Conservation (phyloP, 2,113 vertebrate genomes). For the Empidonax alnorum region DNA sequence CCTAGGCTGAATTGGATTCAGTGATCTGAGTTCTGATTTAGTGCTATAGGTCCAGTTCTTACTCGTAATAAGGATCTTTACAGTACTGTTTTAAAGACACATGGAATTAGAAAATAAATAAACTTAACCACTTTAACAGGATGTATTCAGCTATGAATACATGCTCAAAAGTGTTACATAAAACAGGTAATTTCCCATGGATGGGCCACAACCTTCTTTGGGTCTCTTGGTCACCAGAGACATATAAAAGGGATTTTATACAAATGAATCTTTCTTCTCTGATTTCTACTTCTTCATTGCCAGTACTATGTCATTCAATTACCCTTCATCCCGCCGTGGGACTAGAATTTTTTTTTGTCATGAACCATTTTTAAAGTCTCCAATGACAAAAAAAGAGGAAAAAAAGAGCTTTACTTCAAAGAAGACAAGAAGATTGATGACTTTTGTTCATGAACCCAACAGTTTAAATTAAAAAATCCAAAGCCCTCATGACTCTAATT, state of each 20-base stretch:
- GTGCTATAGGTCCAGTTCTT: not conserved
- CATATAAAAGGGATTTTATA: not conserved
- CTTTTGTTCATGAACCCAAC: not conserved
- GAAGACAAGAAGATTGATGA: constrained; percentile 29
- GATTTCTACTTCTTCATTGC: not conserved
- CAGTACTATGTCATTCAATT: constrained; percentile 1
- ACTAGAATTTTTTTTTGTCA: constrained; percentile 1
- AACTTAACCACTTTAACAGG: not conserved
- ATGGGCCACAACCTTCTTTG: not conserved
- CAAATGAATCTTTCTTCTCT: not conserved
- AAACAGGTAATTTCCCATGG: not conserved
- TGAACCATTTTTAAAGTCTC: not conserved
- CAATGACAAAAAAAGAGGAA: not conserved
- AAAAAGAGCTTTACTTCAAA: not conserved
- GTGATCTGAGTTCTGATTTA: not conserved
- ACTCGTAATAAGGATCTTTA: not conserved
- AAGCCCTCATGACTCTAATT: not conserved
- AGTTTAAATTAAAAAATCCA: constrained; percentile 27
- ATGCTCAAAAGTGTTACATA: not conserved
- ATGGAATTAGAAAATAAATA: not conserved
- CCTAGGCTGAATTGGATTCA: not conserved
- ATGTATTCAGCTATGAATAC: not conserved
- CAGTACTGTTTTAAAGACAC: not conserved
- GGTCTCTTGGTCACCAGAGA: not conserved
- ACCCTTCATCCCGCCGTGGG: not conserved